These are phyloP conservation scores for Gambelia wislizenii DNA, from an alignment of 2,797 vertebrate species.

Conservation along the genomic window DNA sequence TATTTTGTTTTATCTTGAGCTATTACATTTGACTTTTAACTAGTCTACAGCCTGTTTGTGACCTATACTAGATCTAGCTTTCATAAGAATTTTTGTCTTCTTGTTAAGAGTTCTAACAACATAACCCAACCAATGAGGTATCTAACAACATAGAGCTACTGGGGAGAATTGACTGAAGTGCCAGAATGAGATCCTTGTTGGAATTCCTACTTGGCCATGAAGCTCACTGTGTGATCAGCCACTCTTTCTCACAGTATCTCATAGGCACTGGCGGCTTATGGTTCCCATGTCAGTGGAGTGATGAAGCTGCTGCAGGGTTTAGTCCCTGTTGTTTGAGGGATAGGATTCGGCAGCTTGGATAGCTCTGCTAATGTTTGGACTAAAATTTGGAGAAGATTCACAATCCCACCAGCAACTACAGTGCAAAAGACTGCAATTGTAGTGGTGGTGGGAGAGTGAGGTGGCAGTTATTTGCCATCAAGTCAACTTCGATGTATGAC, in stretches of 20 bases:
- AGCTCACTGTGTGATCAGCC: background rate
- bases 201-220: background rate
- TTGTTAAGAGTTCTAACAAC: background rate
- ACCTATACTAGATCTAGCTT: background rate
- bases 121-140: background rate
- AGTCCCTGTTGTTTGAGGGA: too few species aligned
- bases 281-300: too few species aligned
- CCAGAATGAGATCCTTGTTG: background rate
- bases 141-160: background rate
- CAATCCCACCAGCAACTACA: too few species aligned
- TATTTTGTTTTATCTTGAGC: background rate
- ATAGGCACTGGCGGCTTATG: too few species aligned
- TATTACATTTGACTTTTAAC: background rate
- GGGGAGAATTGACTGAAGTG: background rate
- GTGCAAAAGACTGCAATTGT: too few species aligned
- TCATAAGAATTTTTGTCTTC: background rate
- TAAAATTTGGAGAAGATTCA: too few species aligned
- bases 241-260: too few species aligned
- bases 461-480: too few species aligned
- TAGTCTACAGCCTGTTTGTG: rapidly evolving
- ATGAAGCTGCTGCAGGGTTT: too few species aligned
- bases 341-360: too few species aligned
- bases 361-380: too few species aligned
- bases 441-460: rapidly evolving
- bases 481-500: too few species aligned